Conservation (phyloP, 2,888 invertebrate genomes). For the Brachycybe producta region DNA sequence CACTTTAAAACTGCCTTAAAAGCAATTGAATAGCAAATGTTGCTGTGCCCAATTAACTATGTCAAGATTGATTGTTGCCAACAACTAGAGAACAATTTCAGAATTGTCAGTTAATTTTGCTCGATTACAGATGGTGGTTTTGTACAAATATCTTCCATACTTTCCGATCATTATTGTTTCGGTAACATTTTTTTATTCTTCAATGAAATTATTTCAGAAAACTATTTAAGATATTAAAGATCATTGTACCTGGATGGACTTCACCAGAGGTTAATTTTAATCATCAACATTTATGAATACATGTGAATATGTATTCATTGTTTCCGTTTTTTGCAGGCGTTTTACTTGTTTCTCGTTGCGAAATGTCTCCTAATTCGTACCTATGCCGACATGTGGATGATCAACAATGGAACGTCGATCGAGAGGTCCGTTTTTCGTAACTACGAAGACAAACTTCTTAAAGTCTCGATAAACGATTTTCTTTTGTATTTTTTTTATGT, state of each 20-base stretch:
- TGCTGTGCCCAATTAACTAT: no score
- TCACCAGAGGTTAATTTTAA: constrained; percentile 47
- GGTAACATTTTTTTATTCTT: no score
- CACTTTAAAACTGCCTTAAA: no score
- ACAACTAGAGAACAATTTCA: no score
- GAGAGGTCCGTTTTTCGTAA: constrained; percentile 49
- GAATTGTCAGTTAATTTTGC: no score
- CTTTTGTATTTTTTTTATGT: constrained; percentile 13
- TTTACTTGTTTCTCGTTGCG: constrained; percentile 60
- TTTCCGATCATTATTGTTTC: no score
- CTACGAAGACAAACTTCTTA: no score
- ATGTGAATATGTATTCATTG: background rate
- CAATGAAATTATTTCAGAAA: constrained; percentile 19
- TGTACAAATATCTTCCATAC: no score
- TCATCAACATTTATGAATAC: background rate
- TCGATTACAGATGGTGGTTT: no score
- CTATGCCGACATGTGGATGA: constrained; percentile 94
- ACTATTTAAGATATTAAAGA: constrained; percentile 33
- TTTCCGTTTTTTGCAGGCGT: constrained; percentile 35
- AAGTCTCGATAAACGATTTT: background rate
- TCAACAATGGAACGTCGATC: constrained; percentile 80
- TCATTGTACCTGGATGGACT: constrained; percentile 65
- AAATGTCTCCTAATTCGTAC: constrained; percentile 71
- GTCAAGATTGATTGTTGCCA: no score
- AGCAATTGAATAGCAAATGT: no score